phyloP scores from a whole-genome alignment of 2,888 invertebrate genomes.

The Agrilus mali region DNA sequence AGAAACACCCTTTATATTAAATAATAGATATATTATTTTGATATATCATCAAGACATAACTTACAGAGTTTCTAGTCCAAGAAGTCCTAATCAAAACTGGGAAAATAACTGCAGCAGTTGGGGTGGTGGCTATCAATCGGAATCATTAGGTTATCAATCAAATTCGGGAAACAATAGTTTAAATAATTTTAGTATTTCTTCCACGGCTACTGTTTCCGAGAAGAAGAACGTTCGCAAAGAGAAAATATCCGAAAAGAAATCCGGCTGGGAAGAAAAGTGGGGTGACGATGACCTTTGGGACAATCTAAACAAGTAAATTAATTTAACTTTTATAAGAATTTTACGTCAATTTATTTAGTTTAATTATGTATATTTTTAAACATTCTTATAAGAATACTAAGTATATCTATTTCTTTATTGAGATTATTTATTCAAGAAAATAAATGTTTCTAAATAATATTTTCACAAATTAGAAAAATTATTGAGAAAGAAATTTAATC shows the following conservation, averaged over 20 bases:
- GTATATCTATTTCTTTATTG: too few relatives aligned
- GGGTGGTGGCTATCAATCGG: slow-evolving; percentile 27
- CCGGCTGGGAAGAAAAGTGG: slow-evolving; percentile 33
- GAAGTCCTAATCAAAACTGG: slow-evolving; percentile 21
- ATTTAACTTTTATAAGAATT: too few relatives aligned
- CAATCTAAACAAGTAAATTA: slow-evolving; percentile 42
- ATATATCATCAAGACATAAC: too few relatives aligned
- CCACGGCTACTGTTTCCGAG: slow-evolving; percentile 14
- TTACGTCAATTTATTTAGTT: too few relatives aligned
- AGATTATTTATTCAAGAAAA: too few relatives aligned
- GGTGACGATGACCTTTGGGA: slow-evolving; percentile 51
- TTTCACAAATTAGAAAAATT: too few relatives aligned
- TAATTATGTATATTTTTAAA: too few relatives aligned
- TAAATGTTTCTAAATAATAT: too few relatives aligned
- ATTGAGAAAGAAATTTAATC: too few relatives aligned
- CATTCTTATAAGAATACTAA: too few relatives aligned
- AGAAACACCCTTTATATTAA: too few relatives aligned
- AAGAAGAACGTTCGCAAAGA: slow-evolving; percentile 21
- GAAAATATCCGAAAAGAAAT: slow-evolving; percentile 26
- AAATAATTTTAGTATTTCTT: slow-evolving; percentile 23
- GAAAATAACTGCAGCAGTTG: slow-evolving; percentile 13
- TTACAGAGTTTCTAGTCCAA: slow-evolving; percentile 31
- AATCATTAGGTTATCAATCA: slow-evolving; percentile 26
- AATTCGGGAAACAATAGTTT: slow-evolving; percentile 22
- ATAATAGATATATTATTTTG: too few relatives aligned